Evolutionary conservation across 2,797 vertebrate genomes (phyloP), one percentile per base, ranked within the genome.

Genomic region (Acropternis orthonyx): DNA sequence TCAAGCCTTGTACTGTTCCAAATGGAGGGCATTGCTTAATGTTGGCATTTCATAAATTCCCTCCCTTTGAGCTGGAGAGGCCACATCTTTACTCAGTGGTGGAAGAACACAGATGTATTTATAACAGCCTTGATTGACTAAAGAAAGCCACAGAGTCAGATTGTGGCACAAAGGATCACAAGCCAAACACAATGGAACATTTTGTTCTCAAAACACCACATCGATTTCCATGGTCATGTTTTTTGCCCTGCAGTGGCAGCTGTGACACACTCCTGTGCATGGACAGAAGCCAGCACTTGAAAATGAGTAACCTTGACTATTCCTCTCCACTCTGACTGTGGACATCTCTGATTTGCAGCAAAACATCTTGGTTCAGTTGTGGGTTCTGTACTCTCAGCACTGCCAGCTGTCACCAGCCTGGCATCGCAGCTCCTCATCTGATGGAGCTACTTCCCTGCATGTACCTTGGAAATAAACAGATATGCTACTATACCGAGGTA

Each of bases 401-500:
- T 63, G 79, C 37, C 51, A 67, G 58, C 30, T 23, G 9, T 16
- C 82, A 49, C 5, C 26, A 36, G n/a, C 20, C 30, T 0, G 0
- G 41, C 61, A 59, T 68, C 48, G 37, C 36, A 79, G 59, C 48
- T 43, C 61, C 34, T 37, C 9, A 14, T 28, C 28, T 52, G n/a
- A 8, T 1, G 34, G 55, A 65, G 14, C 44, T 52, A 2, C 56
- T 54, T 41, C 48, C 37, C 46, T n/a, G 12, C 6, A 2, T 1
- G 14, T 18, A 11, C 65, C 28, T 23, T 15, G 59, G 46, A 63
- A 51, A 85, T 2, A 16, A 63, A 61, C 3, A 15, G 19, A 23
- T 18, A 4, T 0, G 1, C 22, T 32, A 0, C 46, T 48, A 13
- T 7, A 5, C 12, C 0, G 0, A 48, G 62, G 28, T 32, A 36